Evolutionary conservation across 2,797 vertebrate species (phyloP).

Genomic region (Balearica regulorum): DNA sequence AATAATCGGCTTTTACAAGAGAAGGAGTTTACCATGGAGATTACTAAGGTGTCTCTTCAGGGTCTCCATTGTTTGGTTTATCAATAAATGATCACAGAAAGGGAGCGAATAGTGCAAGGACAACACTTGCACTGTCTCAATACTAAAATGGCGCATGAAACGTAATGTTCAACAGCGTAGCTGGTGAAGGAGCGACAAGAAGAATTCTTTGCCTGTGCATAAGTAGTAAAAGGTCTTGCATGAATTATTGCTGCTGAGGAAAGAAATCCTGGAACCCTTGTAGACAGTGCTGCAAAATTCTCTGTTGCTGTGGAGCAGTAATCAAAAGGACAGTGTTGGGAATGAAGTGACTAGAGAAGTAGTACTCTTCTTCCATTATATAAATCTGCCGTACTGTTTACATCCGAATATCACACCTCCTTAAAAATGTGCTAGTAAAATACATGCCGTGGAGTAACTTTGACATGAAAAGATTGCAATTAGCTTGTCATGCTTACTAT

Average conservation of each 20-base stretch:
- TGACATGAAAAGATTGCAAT: not conserved
- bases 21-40: not conserved
- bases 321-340: not conserved
- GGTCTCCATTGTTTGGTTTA: not conserved
- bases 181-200: not conserved
- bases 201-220: not conserved
- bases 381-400: not conserved
- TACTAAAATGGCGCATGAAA: not conserved
- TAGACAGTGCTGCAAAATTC: not conserved
- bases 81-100: not conserved
- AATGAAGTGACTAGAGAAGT: not conserved
- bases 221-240: not conserved
- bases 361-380: not conserved
- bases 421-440: not conserved
- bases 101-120: not conserved
- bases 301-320: not conserved
- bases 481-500: not conserved
- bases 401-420: not conserved
- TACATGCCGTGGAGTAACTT: not conserved
- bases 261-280: not conserved
- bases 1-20: not conserved
- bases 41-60: not conserved
- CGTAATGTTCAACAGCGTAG: fast-evolving
- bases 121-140: not conserved
- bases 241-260: not conserved